Evolutionary conservation across 1,140 invertebrate species (phyloP).

Genomic region (Steinernema khuongi): DNA sequence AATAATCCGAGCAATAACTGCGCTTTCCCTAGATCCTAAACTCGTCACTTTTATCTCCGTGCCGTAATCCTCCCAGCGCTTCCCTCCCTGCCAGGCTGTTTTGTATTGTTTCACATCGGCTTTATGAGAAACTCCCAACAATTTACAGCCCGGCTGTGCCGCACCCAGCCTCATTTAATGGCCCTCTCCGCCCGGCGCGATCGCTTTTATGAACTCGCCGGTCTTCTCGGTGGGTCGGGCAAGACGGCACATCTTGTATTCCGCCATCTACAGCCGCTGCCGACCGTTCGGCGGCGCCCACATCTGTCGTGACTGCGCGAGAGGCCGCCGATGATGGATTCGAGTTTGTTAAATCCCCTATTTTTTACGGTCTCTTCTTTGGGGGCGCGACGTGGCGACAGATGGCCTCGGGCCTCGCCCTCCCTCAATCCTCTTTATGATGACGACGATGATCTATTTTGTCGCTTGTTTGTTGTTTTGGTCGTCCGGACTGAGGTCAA

Average conservation of each 20-base stretch:
- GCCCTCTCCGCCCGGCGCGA: background rate
- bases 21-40: too few relatives aligned
- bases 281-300: too few relatives aligned
- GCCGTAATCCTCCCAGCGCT: too few relatives aligned
- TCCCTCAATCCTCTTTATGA: background rate
- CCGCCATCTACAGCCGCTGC: too few relatives aligned
- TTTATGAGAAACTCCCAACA: constrained; percentile 15
- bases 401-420: background rate
- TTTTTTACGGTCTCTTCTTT: constrained; percentile 10
- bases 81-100: constrained; percentile 4
- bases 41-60: too few relatives aligned
- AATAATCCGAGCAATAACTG: too few relatives aligned
- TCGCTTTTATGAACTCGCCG: constrained; percentile 5
- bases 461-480: background rate
- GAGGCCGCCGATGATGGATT: background rate
- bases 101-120: constrained; percentile 13
- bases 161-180: background rate
- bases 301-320: constrained; percentile 8
- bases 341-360: constrained; percentile 11
- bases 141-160: constrained; percentile 4
- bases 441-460: constrained; percentile 3
- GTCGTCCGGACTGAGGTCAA: background rate
- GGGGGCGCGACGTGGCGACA: background rate
- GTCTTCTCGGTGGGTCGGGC: background rate
- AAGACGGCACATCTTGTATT: too few relatives aligned